Percentiles rank a stretch among this genome's conserved stretches.
Conservation (phyloP, 2,888 invertebrate genomes). For the Strigamia transsilvanica region DNA sequence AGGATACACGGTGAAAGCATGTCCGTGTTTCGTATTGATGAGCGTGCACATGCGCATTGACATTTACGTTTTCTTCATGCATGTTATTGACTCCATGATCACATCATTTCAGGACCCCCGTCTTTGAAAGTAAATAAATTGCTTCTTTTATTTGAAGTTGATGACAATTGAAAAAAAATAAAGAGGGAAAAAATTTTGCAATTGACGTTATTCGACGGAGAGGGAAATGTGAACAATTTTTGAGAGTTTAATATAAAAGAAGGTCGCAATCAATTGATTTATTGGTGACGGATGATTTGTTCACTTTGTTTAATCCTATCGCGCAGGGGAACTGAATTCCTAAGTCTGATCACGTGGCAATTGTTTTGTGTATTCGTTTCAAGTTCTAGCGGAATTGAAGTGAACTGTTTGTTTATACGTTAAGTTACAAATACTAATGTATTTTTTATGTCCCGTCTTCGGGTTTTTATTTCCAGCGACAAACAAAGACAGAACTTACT, state of each 20-base stretch:
- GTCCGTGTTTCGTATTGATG: conserved; percentile 38
- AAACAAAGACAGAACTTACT: conserved; percentile 10
- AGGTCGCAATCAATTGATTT: no score
- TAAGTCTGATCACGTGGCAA: not conserved
- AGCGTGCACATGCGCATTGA: conserved; percentile 17
- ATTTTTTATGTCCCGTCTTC: not conserved
- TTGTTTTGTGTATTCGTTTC: conserved; percentile 25
- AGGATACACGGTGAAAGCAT: not conserved
- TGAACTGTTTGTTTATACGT: conserved; percentile 25
- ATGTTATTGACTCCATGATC: conserved; percentile 22
- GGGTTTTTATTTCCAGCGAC: not conserved
- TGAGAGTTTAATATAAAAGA: no score
- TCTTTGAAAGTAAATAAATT: conserved; percentile 24
- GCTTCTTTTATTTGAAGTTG: not conserved
- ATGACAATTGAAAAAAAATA: not conserved
- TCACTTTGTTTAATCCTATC: not conserved
- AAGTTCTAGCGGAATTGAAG: not conserved
- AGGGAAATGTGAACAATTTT: not conserved
- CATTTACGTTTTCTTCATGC: not conserved
- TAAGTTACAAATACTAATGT: not conserved
- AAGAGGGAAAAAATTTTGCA: not conserved
- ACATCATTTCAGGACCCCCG: conserved; percentile 2
- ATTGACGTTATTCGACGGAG: not conserved
- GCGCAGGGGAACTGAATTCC: not conserved
- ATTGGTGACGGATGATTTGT: not conserved